A percentile compares a stretch with the other conserved stretches of the same genome.
These are phyloP conservation scores for Ephestia elutella DNA, from an alignment of 1,140 invertebrate species.

Conservation along the genomic window DNA sequence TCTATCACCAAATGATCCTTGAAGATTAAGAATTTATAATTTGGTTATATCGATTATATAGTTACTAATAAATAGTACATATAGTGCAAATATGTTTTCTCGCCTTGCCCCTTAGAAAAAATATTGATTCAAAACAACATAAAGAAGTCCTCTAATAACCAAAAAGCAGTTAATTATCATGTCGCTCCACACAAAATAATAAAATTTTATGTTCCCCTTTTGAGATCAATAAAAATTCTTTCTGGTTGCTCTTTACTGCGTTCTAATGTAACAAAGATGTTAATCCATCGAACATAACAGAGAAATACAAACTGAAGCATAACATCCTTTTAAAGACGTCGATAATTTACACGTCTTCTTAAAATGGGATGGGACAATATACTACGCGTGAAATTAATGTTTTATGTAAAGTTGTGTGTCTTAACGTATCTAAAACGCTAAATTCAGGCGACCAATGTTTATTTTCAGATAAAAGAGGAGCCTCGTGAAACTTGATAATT, in stretches of 20 bases:
- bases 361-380: background rate
- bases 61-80: too few relatives aligned
- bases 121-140: background rate
- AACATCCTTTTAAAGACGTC: slow-evolving; percentile 30
- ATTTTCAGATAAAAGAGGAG: slow-evolving; percentile 55
- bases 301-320: slow-evolving; percentile 42
- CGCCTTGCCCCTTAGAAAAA: background rate
- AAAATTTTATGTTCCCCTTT: slow-evolving; percentile 60
- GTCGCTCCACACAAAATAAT: slow-evolving; percentile 38
- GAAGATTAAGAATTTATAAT: too few relatives aligned
- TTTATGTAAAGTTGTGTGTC: slow-evolving; percentile 43
- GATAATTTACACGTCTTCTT: slow-evolving; percentile 21
- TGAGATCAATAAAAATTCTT: slow-evolving; percentile 63
- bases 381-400: slow-evolving; percentile 10
- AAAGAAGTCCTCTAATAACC: background rate
- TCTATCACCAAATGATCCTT: too few relatives aligned
- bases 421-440: slow-evolving; percentile 38
- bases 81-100: background rate
- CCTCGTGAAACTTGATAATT: slow-evolving; percentile 67
- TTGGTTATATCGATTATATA: too few relatives aligned
- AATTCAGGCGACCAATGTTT: slow-evolving; percentile 59
- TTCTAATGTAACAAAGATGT: slow-evolving; percentile 48
- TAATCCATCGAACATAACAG: slow-evolving; percentile 48
- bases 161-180: slow-evolving; percentile 39
- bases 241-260: slow-evolving; percentile 46